A percentile compares a stretch with the other conserved stretches of the same genome.
phyloP scores from a whole-genome alignment of 2,113 vertebrate species.

The Microcebus griseorufus region DNA sequence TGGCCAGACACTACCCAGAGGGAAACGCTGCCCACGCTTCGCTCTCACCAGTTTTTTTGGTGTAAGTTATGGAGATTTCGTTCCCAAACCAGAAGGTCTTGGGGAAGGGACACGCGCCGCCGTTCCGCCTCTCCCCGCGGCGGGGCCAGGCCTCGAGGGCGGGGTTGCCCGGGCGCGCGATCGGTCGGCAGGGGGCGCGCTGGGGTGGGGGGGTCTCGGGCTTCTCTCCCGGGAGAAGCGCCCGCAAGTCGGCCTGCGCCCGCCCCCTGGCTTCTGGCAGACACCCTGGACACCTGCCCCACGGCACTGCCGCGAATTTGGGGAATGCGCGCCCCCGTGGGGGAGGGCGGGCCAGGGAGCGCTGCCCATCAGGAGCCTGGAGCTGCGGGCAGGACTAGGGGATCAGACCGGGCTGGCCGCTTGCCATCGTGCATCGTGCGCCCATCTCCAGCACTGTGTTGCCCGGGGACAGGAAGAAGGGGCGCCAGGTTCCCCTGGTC shows the following conservation, averaged over 20 bases:
- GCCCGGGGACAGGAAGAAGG: neutral
- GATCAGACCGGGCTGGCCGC: fast-evolving
- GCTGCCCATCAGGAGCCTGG: fast-evolving
- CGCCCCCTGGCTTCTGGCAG: fast-evolving
- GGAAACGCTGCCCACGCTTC: neutral
- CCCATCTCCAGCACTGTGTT: fast-evolving
- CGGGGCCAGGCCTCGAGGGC: fast-evolving
- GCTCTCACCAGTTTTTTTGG: neutral
- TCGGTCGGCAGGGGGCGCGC: neutral
- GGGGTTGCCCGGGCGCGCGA: fast-evolving
- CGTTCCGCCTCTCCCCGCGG: fast-evolving
- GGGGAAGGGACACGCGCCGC: fast-evolving
- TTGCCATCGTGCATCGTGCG: fast-evolving
- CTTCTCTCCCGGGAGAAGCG: fast-evolving
- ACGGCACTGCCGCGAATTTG: fast-evolving
- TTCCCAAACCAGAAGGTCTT: neutral
- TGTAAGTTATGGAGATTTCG: neutral
- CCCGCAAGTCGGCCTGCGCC: fast-evolving
- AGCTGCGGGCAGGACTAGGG: fast-evolving
- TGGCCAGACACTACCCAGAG: fast-evolving
- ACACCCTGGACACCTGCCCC: fast-evolving
- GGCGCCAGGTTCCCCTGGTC: fast-evolving
- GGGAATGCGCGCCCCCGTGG: fast-evolving
- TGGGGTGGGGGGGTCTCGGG: neutral
- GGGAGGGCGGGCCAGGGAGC: fast-evolving